These are phyloP conservation scores for Sterna hirundo DNA, from an alignment of 2,113 vertebrate species.

Conservation along the genomic window DNA sequence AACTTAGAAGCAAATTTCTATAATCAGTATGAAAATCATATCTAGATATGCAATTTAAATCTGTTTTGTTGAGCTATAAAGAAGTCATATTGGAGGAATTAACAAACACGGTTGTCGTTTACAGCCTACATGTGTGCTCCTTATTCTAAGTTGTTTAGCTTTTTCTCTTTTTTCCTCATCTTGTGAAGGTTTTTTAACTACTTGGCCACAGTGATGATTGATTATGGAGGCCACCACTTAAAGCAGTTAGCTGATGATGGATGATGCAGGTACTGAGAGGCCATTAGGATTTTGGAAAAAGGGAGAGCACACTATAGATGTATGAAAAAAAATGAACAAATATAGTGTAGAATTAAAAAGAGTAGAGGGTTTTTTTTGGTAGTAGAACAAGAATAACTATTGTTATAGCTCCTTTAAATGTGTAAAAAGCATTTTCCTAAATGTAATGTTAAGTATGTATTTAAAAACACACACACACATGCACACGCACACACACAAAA, in stretches of 20 bases:
- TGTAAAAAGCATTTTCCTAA: not conserved
- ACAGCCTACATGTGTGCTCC: not conserved
- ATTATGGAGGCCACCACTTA: not conserved
- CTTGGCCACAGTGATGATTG: not conserved
- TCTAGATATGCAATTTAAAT: not conserved
- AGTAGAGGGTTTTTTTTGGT: rapidly evolving
- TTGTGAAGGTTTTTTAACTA: not conserved
- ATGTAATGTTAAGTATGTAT: not conserved
- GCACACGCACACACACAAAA: not conserved
- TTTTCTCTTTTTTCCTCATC: not conserved
- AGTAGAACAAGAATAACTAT: not conserved
- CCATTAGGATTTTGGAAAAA: not conserved
- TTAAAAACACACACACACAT: not conserved
- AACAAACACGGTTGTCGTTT: not conserved
- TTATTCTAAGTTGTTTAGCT: not conserved
- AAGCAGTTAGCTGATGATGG: not conserved
- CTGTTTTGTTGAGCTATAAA: not conserved
- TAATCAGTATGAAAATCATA: not conserved
- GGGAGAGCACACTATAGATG: not conserved
- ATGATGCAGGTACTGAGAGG: not conserved
- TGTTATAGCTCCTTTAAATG: not conserved
- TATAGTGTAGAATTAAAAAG: not conserved
- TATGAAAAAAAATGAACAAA: not conserved
- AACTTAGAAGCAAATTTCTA: not conserved
- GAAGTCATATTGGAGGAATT: not conserved